Evolutionary conservation across 2,888 invertebrate genomes (phyloP).

Genomic region (Limenitis camilla): DNA sequence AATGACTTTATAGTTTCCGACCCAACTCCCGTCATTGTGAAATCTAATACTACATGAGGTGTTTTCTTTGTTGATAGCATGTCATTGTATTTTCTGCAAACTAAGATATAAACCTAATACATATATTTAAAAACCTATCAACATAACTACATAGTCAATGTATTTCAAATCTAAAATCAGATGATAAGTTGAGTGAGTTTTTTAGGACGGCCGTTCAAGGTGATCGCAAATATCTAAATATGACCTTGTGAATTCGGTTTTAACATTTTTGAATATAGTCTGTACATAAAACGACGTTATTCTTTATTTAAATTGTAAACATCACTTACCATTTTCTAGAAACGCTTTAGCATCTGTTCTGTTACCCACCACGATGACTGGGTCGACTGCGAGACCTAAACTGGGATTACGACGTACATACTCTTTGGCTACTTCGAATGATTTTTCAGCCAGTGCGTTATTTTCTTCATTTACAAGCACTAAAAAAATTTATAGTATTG

Average conservation of each 20-base stretch:
- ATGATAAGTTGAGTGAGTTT: no score
- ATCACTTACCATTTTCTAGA: constrained; percentile 77
- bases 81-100: constrained; percentile 82
- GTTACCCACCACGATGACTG: constrained; percentile 79
- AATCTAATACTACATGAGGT: constrained; percentile 87
- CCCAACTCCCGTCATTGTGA: constrained; percentile 85
- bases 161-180: no score
- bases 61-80: constrained; percentile 77
- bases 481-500: constrained; percentile 38
- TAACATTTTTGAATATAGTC: not conserved
- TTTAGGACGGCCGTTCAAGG: no score
- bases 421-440: constrained; percentile 81
- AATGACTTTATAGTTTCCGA: constrained; percentile 91
- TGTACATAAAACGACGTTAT: not conserved
- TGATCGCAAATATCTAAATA: constrained; percentile 1
- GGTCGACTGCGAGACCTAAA: constrained; percentile 78
- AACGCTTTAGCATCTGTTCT: constrained; percentile 81
- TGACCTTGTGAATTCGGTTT: not conserved
- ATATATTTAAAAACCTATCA: no score
- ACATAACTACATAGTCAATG: no score
- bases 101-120: constrained; percentile 55
- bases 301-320: not conserved
- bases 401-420: constrained; percentile 81
- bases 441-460: constrained; percentile 80
- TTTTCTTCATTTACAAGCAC: constrained; percentile 85